phyloP scores from a whole-genome alignment of 2,797 vertebrate species.

The Anguilla anguilla region DNA sequence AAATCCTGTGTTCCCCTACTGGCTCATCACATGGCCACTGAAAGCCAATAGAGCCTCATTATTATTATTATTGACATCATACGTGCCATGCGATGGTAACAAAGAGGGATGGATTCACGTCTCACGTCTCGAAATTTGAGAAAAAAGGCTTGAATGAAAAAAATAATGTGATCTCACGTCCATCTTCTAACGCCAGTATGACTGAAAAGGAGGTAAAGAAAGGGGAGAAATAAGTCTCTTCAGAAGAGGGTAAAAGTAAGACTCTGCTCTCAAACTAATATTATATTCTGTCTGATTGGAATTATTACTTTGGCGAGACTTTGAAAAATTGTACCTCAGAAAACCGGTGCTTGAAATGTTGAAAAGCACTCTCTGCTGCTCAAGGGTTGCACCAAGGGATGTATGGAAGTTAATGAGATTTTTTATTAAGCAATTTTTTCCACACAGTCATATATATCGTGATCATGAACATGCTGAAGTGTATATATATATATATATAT shows the following conservation, averaged over 20 bases:
- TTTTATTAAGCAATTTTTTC: slow-evolving; percentile 4
- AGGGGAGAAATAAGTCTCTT: too few species aligned
- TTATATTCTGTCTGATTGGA: slow-evolving; percentile 40
- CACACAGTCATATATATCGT: background rate
- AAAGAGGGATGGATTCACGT: background rate
- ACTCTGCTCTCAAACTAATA: slow-evolving; percentile 4
- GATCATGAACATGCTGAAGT: background rate
- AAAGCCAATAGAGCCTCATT: too few species aligned
- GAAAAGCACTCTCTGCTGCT: slow-evolving; percentile 27
- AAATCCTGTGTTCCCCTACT: background rate
- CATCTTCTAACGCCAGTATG: background rate
- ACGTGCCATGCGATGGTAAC: background rate
- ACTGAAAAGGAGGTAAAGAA: background rate
- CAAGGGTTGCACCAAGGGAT: slow-evolving; percentile 30
- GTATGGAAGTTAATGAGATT: slow-evolving; percentile 41
- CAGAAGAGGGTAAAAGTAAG: background rate
- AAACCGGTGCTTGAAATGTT: slow-evolving; percentile 46
- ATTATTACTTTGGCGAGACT: slow-evolving; percentile 47
- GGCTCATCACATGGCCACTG: background rate
- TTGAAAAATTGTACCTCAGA: slow-evolving; percentile 51
- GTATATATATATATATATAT: background rate
- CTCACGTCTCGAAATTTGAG: background rate
- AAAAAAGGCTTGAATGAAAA: background rate
- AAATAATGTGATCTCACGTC: background rate
- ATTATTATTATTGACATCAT: background rate